phyloP scores from a whole-genome alignment of 2,888 invertebrate genomes.

The Campoletis raptor region DNA sequence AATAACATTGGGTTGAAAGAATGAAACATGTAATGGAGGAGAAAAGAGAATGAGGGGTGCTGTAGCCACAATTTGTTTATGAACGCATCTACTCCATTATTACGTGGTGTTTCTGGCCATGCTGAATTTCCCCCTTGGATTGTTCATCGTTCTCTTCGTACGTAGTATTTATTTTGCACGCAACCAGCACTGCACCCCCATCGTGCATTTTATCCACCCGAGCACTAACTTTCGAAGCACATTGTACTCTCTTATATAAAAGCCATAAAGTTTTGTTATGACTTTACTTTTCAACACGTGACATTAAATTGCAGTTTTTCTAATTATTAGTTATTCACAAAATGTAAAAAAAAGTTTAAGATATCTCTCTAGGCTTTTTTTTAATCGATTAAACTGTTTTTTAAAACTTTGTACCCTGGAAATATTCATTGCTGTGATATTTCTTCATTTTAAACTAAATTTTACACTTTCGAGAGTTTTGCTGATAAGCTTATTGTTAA shows the following conservation, averaged over 20 bases:
- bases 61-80: slow-evolving; percentile 68
- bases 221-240: background rate
- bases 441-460: too few relatives aligned
- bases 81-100: slow-evolving; percentile 62
- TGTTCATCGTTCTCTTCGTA: slow-evolving; percentile 55
- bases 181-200: slow-evolving; percentile 32
- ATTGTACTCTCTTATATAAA: background rate
- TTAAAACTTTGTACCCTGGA: background rate
- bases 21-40: slow-evolving; percentile 6
- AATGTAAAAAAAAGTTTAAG: background rate
- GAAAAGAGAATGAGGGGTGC: background rate
- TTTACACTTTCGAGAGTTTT: background rate
- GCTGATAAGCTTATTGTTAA: background rate
- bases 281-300: background rate
- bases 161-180: slow-evolving; percentile 62
- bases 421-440: too few relatives aligned
- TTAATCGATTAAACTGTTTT: background rate
- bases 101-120: slow-evolving; percentile 29
- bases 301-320: background rate
- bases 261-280: background rate
- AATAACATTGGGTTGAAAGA: slow-evolving; percentile 28
- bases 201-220: background rate
- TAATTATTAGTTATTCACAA: background rate
- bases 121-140: background rate
- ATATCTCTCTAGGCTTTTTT: too few relatives aligned